Conservation (phyloP, 2,113 vertebrate species). For the Muntiacus reevesi region DNA sequence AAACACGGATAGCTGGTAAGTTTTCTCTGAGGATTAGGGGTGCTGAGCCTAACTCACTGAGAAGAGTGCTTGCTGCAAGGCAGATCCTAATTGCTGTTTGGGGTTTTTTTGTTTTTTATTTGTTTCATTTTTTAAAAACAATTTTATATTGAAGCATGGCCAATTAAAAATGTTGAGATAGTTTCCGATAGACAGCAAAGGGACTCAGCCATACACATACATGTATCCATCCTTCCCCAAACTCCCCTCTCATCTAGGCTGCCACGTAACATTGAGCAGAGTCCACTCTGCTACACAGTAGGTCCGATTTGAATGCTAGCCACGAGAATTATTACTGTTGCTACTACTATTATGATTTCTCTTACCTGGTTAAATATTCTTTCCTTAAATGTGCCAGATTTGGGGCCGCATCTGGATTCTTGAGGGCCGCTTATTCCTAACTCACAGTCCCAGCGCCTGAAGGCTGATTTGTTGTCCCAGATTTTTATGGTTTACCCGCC, state of each 20-base stretch:
- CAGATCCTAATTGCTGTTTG: accelerated
- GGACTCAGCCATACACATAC: not conserved
- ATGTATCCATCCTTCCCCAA: not conserved
- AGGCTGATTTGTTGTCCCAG: not conserved
- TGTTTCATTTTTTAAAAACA: not conserved
- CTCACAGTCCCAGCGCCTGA: not conserved
- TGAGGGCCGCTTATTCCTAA: accelerated
- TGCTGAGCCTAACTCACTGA: accelerated
- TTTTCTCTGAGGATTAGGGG: not conserved
- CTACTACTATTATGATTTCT: accelerated
- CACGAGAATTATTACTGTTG: not conserved
- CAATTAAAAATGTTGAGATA: not conserved
- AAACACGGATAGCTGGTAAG: accelerated
- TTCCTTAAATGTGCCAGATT: accelerated
- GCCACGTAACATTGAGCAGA: not conserved
- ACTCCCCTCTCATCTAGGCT: not conserved
- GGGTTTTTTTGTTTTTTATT: not conserved
- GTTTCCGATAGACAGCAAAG: not conserved
- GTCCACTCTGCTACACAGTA: not conserved
- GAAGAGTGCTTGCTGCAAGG: accelerated
- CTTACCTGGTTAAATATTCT: not conserved
- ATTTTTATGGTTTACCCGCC: not conserved
- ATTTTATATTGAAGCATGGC: not conserved
- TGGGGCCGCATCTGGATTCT: not conserved
- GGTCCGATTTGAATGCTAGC: accelerated